Percentiles rank a stretch among this genome's conserved stretches.
Evolutionary conservation across 1,140 invertebrate genomes (phyloP).

Genomic region (Cydia splendana): DNA sequence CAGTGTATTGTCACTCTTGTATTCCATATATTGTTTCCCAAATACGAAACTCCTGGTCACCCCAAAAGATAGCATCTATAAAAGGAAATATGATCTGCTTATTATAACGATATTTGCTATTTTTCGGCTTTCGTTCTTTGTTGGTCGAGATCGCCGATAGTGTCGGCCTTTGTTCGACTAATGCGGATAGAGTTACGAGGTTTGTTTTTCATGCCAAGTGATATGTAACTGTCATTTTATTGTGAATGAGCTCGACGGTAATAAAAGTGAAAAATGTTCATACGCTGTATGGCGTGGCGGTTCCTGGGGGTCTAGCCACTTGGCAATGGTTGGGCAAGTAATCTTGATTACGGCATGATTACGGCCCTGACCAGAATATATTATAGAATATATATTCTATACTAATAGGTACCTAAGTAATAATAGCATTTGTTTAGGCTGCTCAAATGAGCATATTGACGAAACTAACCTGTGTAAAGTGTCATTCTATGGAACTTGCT

Average conservation of each 20-base stretch:
- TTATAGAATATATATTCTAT: no score
- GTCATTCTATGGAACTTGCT: no score
- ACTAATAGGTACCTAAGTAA: no score
- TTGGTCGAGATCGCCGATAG: slow-evolving; percentile 58
- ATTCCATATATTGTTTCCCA: slow-evolving; percentile 47
- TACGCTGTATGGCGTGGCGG: background rate
- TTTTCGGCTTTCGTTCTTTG: slow-evolving; percentile 55
- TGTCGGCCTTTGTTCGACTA: slow-evolving; percentile 50
- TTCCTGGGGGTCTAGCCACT: background rate
- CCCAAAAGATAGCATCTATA: slow-evolving; percentile 60
- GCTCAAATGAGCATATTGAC: no score
- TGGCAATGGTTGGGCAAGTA: background rate
- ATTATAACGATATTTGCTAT: slow-evolving; percentile 75
- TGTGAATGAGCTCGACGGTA: slow-evolving; percentile 37
- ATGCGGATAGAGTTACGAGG: slow-evolving; percentile 54
- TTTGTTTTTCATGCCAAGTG: slow-evolving; percentile 54
- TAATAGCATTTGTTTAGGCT: background rate
- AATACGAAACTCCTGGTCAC: slow-evolving; percentile 58
- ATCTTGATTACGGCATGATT: no score
- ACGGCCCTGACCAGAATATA: no score
- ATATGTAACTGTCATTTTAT: slow-evolving; percentile 49
- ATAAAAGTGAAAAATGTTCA: slow-evolving; percentile 37
- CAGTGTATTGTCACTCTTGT: slow-evolving; percentile 41
- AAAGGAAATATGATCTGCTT: slow-evolving; percentile 66
- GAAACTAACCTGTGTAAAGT: no score